Evolutionary conservation across 2,113 vertebrate species (phyloP).

Genomic region (Sylvietta virens): DNA sequence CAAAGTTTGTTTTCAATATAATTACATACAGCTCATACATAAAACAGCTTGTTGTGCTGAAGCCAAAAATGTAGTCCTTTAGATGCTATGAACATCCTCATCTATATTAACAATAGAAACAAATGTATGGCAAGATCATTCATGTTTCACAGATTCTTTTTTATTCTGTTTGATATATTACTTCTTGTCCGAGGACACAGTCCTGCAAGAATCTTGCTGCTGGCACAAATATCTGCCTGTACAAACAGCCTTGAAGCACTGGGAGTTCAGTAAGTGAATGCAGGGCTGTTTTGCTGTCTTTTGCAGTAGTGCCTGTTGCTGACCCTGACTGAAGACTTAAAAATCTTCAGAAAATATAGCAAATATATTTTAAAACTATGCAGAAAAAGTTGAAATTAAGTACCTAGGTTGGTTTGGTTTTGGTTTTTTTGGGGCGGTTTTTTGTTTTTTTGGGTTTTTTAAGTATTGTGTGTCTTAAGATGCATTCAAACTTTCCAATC

Average conservation of each 20-base stretch:
- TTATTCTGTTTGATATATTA: background rate
- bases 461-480: background rate
- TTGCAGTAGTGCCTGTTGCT: background rate
- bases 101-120: background rate
- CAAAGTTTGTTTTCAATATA: slow-evolving; percentile 54
- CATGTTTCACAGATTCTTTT: background rate
- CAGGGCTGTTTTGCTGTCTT: background rate
- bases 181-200: background rate
- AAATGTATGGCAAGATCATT: background rate
- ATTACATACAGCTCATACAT: slow-evolving; percentile 46
- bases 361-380: background rate
- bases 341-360: background rate
- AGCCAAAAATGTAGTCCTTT: slow-evolving; percentile 4
- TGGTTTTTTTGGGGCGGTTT: too few species aligned
- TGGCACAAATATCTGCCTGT: background rate
- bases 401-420: too few species aligned
- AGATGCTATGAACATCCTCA: background rate
- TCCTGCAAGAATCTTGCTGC: background rate
- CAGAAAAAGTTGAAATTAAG: background rate
- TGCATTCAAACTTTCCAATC: background rate
- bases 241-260: background rate
- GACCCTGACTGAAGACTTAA: background rate
- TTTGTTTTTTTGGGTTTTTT: background rate
- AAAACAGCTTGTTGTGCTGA: background rate
- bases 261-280: background rate